Conservation (phyloP, 2,797 vertebrate genomes). For the Chrosomus eos region DNA sequence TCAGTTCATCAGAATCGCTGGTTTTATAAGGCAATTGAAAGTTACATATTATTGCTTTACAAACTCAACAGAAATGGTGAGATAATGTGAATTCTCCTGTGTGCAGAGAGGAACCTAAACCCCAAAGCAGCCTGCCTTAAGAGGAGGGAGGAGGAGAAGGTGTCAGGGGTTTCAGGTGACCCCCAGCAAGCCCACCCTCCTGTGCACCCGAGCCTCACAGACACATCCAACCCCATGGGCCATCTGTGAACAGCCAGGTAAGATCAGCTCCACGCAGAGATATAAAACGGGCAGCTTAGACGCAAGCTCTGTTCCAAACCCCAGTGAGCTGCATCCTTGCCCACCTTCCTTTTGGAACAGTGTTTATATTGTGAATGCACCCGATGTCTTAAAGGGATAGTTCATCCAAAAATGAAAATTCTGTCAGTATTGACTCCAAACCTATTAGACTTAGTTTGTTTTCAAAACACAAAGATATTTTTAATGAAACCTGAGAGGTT, state of each 20-base stretch:
- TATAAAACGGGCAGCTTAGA: background rate
- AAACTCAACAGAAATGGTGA: background rate
- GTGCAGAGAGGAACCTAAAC: slow-evolving; percentile 93
- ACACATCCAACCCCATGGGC: slow-evolving; percentile 97
- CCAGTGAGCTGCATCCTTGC: background rate
- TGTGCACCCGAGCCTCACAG: slow-evolving; percentile 90
- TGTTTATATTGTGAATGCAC: background rate
- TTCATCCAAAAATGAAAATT: background rate
- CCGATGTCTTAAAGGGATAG: background rate
- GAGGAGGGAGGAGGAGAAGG: slow-evolving; percentile 97
- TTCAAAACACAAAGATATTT: background rate
- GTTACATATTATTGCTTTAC: background rate
- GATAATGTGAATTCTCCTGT: slow-evolving; percentile 28
- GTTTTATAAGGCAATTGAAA: background rate
- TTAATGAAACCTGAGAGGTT: background rate
- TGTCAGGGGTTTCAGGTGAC: slow-evolving; percentile 90
- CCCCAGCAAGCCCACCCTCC: slow-evolving; percentile 88
- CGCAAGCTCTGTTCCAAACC: background rate
- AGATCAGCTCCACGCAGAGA: slow-evolving; percentile 12
- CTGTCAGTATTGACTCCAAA: background rate
- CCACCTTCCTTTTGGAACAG: background rate
- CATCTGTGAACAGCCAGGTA: slow-evolving; percentile 92
- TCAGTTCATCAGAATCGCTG: background rate
- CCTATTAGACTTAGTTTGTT: background rate
- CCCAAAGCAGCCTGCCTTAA: slow-evolving; percentile 99